A percentile compares a stretch with the other conserved stretches of the same genome.
phyloP scores from a whole-genome alignment of 2,113 vertebrate genomes.

The Cariama cristata region DNA sequence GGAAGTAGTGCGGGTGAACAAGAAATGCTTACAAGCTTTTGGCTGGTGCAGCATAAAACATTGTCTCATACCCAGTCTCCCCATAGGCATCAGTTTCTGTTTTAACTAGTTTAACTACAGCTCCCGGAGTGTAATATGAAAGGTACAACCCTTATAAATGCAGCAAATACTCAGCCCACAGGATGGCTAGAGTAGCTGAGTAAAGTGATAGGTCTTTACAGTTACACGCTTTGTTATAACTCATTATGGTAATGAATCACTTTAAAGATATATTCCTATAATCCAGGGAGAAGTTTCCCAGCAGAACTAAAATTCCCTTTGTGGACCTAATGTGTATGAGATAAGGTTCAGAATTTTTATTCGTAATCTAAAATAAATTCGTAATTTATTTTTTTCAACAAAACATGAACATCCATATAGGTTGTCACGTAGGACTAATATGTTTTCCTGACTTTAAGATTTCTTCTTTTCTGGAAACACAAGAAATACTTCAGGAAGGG shows the following conservation, averaged over 20 bases:
- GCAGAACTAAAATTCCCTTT: not conserved
- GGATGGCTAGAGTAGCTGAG: not conserved
- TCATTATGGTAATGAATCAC: not conserved
- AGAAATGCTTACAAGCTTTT: not conserved
- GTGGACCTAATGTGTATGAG: not conserved
- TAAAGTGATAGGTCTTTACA: not conserved
- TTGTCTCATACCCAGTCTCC: not conserved
- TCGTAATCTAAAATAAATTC: not conserved
- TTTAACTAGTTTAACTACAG: slow-evolving; percentile 9
- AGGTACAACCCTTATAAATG: not conserved
- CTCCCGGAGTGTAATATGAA: not conserved
- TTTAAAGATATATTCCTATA: not conserved
- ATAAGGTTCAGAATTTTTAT: not conserved
- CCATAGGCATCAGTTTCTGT: not conserved
- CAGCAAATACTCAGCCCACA: not conserved
- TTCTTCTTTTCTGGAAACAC: not conserved
- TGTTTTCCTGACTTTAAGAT: not conserved
- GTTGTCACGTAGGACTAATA: not conserved
- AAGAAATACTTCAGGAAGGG: slow-evolving; percentile 26
- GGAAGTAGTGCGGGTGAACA: not conserved
- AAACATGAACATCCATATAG: not conserved
- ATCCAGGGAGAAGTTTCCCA: not conserved
- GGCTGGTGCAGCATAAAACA: not conserved
- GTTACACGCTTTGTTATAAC: not conserved
- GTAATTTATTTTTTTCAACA: not conserved